Conservation (phyloP, 2,888 invertebrate species). For the Antheraea assamensis region DNA sequence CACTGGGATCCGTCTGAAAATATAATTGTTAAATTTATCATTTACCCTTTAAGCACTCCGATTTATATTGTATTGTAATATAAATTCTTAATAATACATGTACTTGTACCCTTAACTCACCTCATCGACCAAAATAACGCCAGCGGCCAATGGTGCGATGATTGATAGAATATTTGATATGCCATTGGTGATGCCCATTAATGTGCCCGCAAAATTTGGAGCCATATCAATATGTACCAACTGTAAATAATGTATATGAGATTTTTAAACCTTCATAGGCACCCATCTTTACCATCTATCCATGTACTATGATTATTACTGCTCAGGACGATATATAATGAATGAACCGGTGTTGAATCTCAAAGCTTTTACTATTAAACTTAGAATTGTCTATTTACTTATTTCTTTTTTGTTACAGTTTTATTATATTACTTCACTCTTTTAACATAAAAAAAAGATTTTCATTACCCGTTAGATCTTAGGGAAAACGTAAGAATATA, state of each 20-base stretch:
- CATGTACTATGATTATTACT: not conserved
- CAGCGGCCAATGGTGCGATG: conserved; percentile 88
- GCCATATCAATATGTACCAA: conserved; percentile 92
- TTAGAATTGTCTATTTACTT: too few species aligned
- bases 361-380: too few species aligned
- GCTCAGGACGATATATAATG: not conserved
- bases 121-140: conserved; percentile 43
- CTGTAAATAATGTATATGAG: conserved; percentile 49
- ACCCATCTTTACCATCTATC: not conserved
- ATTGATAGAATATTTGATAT: conserved; percentile 88
- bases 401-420: too few species aligned
- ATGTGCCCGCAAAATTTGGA: conserved; percentile 89
- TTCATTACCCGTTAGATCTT: too few species aligned
- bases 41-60: too few species aligned
- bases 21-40: not conserved
- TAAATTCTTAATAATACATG: too few species aligned
- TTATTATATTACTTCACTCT: too few species aligned
- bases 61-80: not conserved
- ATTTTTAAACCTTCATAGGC: not conserved
- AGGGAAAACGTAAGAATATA: too few species aligned
- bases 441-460: too few species aligned
- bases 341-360: not conserved
- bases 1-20: conserved; percentile 80
- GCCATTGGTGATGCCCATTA: conserved; percentile 92
- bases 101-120: not conserved